These are phyloP conservation scores for Bursaphelenchus okinawaensis DNA, from an alignment of 2,888 invertebrate genomes.

Conservation along the genomic window DNA sequence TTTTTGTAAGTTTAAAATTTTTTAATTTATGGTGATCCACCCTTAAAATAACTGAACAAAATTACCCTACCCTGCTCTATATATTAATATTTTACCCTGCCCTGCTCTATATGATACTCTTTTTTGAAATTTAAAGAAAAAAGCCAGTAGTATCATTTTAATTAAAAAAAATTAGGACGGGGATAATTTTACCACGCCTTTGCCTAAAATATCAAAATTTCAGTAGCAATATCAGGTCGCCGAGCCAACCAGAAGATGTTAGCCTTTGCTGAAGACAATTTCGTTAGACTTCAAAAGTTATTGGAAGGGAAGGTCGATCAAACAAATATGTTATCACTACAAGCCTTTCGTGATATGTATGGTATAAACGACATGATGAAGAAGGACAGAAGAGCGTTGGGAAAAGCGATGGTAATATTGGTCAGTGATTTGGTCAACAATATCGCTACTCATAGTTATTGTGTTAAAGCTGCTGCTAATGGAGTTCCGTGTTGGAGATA, in stretches of 20 bases:
- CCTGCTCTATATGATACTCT: no score
- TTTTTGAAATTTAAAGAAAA: no score
- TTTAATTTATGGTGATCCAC: no score
- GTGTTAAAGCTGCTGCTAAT: constrained; percentile 10
- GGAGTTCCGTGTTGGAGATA: constrained; percentile 25
- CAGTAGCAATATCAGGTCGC: no score
- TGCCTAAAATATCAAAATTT: no score
- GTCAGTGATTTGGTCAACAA: constrained; percentile 31
- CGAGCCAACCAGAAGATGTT: background rate
- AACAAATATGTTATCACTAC: constrained; percentile 12
- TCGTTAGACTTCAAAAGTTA: background rate
- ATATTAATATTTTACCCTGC: no score
- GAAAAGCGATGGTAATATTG: constrained; percentile 23
- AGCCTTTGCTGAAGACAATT: constrained; percentile 6
- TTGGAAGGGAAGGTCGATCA: background rate
- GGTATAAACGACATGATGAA: constrained; percentile 16
- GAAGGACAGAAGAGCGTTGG: constrained; percentile 21
- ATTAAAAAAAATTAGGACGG: no score
- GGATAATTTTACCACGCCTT: no score
- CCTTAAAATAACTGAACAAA: no score
- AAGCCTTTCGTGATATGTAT: constrained; percentile 22
- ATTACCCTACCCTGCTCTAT: no score
- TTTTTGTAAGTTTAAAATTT: constrained; percentile 33
- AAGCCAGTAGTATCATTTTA: no score
- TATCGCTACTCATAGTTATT: constrained; percentile 24